A percentile compares a stretch with the other conserved stretches of the same genome.
Conservation (phyloP, 2,113 vertebrate genomes). For the Sprattus sprattus region DNA sequence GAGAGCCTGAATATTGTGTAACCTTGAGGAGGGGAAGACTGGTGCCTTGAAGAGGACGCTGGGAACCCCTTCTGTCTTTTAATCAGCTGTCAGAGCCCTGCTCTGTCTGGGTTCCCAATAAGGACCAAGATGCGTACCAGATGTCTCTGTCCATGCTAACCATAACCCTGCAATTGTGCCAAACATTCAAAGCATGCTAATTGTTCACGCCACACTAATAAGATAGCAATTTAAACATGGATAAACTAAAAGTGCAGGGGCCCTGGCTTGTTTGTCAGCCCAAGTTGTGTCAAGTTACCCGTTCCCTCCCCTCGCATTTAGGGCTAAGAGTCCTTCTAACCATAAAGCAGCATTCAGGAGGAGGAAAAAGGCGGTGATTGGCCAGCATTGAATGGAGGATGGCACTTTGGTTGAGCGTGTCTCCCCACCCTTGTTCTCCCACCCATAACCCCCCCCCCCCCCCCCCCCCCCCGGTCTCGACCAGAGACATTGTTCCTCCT, state of each 20-base stretch:
- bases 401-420: conserved; percentile 37
- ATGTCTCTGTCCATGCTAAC: conserved; percentile 61
- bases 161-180: conserved; percentile 34
- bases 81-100: conserved; percentile 56
- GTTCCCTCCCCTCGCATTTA: background rate
- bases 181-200: conserved; percentile 33
- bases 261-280: background rate
- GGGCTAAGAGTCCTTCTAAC: background rate
- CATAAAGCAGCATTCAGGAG: background rate
- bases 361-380: background rate
- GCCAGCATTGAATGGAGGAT: conserved; percentile 16
- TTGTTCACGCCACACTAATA: conserved; percentile 20
- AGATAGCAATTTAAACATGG: conserved; percentile 19
- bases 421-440: conserved; percentile 16
- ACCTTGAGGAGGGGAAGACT: conserved; percentile 46
- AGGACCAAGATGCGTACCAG: conserved; percentile 68
- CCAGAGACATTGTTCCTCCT: conserved; percentile 37
- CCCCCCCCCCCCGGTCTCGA: background rate
- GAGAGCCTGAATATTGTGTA: conserved; percentile 53
- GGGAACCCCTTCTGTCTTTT: conserved; percentile 62
- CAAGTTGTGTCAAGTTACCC: background rate
- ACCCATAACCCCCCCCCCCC: conserved; percentile 22
- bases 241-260: background rate
- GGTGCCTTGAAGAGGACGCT: conserved; percentile 56
- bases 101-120: conserved; percentile 60